Percentiles rank a stretch among this genome's conserved stretches.
Evolutionary conservation across 2,797 vertebrate species (phyloP).

Genomic region (Vespertilio murinus): DNA sequence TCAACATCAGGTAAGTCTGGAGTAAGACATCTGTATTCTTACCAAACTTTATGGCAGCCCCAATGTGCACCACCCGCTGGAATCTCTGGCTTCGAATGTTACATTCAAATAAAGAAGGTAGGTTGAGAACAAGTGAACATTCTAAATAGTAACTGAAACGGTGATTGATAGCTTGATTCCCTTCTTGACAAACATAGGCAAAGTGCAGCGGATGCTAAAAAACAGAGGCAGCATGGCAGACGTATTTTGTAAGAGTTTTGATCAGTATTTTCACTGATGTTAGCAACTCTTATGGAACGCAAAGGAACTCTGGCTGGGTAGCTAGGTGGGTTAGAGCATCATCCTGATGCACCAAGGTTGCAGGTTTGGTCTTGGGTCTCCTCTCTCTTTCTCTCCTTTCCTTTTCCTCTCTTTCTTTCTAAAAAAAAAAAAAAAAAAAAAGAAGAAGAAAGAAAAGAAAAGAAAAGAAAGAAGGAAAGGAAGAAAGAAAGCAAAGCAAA

Average conservation of each 20-base stretch:
- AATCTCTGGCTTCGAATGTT: background rate
- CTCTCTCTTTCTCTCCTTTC: too few relatives aligned
- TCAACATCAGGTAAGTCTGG: background rate
- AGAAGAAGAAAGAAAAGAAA: too few relatives aligned
- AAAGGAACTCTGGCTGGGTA: background rate
- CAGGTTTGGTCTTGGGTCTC: background rate
- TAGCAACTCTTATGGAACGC: background rate
- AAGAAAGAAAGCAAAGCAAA: too few relatives aligned
- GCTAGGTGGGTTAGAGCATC: background rate
- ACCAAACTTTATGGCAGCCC: background rate
- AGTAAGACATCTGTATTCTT: background rate
- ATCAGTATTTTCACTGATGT: background rate
- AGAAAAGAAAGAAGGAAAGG: too few relatives aligned
- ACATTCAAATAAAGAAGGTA: background rate
- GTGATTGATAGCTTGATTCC: background rate
- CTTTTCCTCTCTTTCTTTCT: too few relatives aligned
- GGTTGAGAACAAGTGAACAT: background rate
- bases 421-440: too few relatives aligned
- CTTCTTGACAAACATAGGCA: background rate
- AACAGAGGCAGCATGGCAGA: background rate
- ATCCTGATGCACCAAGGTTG: background rate
- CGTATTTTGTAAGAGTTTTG: background rate
- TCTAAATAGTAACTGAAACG: background rate
- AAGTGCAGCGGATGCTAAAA: background rate
- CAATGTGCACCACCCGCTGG: background rate